Evolutionary conservation across 2,113 vertebrate species (phyloP).

Genomic region (Rhynchomys soricoides): DNA sequence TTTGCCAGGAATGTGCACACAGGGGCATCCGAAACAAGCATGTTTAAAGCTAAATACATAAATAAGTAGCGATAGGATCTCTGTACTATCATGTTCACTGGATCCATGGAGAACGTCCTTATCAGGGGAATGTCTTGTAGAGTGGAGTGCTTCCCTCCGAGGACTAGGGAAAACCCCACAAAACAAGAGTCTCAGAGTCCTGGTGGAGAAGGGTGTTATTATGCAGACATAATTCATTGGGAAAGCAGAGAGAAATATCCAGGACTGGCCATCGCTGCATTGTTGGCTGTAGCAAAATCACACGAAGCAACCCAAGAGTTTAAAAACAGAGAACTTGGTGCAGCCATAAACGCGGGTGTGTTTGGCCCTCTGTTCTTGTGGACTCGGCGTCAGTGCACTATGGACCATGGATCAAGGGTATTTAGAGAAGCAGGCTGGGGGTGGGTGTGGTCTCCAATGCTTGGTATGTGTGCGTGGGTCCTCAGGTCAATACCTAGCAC

Average conservation of each 20-base stretch:
- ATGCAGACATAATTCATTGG: neutral
- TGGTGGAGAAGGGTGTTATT: neutral
- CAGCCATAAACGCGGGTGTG: neutral
- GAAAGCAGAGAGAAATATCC: neutral
- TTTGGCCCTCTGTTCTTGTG: neutral
- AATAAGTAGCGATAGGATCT: neutral
- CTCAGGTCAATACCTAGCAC: neutral
- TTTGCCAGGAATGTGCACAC: neutral
- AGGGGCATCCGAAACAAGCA: neutral
- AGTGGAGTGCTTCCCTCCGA: neutral
- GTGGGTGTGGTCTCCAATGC: neutral
- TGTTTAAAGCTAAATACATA: conserved; percentile 41
- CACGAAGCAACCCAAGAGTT: neutral
- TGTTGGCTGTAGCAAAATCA: neutral
- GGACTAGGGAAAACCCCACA: neutral
- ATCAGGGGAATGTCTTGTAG: neutral
- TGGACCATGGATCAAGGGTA: neutral
- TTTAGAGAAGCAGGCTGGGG: neutral
- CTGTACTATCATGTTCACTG: neutral
- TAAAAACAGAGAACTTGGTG: conserved; percentile 32
- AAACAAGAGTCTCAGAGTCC: neutral
- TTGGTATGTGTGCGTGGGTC: neutral
- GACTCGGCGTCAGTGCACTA: neutral
- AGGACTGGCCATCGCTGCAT: neutral
- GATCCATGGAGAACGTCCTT: neutral